phyloP scores from a whole-genome alignment of 2,888 invertebrate genomes.

The Tanytarsus gracilentus region DNA sequence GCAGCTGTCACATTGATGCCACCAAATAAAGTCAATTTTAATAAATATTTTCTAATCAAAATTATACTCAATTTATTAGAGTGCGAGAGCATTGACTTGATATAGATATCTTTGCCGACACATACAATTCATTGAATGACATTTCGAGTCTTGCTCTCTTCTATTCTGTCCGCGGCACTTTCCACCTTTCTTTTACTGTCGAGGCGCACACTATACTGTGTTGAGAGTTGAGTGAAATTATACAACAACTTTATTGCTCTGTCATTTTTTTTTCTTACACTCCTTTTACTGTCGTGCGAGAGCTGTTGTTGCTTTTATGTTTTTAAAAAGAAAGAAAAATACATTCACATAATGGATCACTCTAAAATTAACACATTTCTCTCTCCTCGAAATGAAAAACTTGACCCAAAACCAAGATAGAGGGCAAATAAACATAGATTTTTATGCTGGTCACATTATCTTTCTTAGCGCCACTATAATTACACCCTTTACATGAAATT shows the following conservation, averaged over 20 bases:
- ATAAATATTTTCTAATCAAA: background rate
- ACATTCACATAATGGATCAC: background rate
- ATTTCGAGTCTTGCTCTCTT: background rate
- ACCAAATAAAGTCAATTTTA: background rate
- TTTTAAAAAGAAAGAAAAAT: background rate
- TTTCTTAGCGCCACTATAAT: background rate
- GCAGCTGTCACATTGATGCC: background rate
- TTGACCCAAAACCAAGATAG: constrained; percentile 3
- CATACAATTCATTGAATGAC: too few species aligned
- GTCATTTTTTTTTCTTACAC: background rate
- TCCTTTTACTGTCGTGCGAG: background rate
- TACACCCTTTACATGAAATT: too few species aligned
- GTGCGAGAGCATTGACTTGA: too few species aligned
- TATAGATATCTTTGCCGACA: too few species aligned
- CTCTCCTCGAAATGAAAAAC: too few species aligned
- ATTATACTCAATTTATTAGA: background rate
- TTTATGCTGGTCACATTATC: background rate
- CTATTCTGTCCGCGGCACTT: background rate
- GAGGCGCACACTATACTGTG: background rate
- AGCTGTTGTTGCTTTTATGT: background rate
- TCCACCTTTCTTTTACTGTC: background rate
- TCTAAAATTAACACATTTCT: background rate
- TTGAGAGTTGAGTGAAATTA: background rate
- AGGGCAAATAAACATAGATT: background rate
- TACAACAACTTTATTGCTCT: constrained; percentile 12